Evolutionary conservation across 2,888 invertebrate species (phyloP).

Genomic region (Deilephila porcellus): DNA sequence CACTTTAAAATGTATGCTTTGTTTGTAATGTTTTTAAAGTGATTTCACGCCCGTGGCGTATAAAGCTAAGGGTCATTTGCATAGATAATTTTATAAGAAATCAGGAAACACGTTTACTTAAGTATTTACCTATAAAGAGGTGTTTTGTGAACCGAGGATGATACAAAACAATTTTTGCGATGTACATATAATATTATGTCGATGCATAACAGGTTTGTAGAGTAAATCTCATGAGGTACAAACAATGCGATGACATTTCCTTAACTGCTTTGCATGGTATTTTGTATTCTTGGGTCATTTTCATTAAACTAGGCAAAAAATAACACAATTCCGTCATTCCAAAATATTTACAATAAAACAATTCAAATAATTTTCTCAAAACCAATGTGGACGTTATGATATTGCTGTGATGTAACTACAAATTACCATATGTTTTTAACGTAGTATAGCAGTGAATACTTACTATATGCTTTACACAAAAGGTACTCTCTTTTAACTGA

Average conservation of each 20-base stretch:
- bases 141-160: background rate
- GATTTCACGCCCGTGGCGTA: background rate
- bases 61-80: background rate
- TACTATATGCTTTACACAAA: background rate
- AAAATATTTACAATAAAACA: background rate
- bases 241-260: background rate
- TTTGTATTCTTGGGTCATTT: background rate
- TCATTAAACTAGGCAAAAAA: background rate
- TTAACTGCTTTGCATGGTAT: background rate
- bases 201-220: background rate
- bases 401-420: background rate
- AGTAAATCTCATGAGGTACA: background rate
- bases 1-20: background rate
- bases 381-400: background rate
- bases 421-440: background rate
- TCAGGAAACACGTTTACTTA: background rate
- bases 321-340: background rate
- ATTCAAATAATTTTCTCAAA: background rate
- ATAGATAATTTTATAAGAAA: background rate
- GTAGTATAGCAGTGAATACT: background rate
- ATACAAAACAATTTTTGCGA: background rate
- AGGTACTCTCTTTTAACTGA: no score
- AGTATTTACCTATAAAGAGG: background rate
- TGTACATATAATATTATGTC: background rate
- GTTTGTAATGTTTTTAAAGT: no score